Evolutionary conservation across 2,888 invertebrate species (phyloP).

Genomic region (Xylocampa areola): DNA sequence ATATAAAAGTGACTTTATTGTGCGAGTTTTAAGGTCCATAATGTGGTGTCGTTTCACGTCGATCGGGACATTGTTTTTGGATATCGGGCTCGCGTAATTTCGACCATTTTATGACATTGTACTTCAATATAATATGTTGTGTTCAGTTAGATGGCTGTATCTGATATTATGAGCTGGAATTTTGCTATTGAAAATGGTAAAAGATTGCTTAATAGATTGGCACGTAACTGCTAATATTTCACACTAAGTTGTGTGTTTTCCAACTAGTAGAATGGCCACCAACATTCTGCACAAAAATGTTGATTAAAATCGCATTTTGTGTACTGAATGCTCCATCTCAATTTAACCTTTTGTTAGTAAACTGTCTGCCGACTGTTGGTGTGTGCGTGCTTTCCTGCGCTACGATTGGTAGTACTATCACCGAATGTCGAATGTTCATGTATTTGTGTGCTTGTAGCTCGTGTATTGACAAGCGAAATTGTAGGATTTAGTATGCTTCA

Average conservation of each 20-base stretch:
- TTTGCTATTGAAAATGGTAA: conserved; percentile 62
- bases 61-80: conserved; percentile 85
- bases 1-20: conserved; percentile 70
- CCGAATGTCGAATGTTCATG: too few species aligned
- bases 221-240: conserved; percentile 27
- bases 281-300: too few species aligned
- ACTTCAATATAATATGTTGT: conserved; percentile 78
- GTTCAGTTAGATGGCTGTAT: conserved; percentile 74
- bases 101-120: conserved; percentile 84
- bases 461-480: too few species aligned
- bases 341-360: too few species aligned
- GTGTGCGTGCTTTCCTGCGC: too few species aligned
- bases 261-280: not conserved
- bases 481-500: too few species aligned
- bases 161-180: conserved; percentile 66
- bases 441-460: too few species aligned
- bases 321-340: too few species aligned
- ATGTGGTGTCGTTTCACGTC: conserved; percentile 55
- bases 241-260: conserved; percentile 3
- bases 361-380: too few species aligned
- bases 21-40: conserved; percentile 58
- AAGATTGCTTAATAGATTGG: conserved; percentile 46
- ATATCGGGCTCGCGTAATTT: conserved; percentile 84
- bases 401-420: too few species aligned
- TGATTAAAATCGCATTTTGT: too few species aligned